phyloP scores from a whole-genome alignment of 2,113 vertebrate species.

The Pristiophorus japonicus region DNA sequence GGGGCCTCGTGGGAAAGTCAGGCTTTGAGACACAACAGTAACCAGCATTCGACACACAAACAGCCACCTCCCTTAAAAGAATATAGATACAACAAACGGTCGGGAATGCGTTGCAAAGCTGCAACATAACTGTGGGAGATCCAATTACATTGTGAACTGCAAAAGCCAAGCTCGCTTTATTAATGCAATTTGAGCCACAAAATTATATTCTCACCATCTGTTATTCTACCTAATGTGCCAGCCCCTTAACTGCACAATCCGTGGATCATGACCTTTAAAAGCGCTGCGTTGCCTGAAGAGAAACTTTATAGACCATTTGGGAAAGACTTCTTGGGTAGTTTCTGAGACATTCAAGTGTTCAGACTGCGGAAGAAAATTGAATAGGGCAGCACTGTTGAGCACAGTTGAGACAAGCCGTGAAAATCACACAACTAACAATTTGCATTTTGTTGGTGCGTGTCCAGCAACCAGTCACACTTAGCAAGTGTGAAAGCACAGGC shows the following conservation, averaged over 20 bases:
- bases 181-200: slow-evolving; percentile 8
- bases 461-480: background rate
- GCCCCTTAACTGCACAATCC: background rate
- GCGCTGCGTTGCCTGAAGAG: background rate
- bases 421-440: background rate
- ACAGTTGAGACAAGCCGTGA: background rate
- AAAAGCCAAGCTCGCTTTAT: background rate
- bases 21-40: background rate
- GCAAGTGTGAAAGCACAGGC: background rate
- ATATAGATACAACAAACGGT: background rate
- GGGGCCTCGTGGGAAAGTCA: slow-evolving; percentile 2
- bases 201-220: slow-evolving; percentile 18
- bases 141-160: background rate
- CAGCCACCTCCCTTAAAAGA: background rate
- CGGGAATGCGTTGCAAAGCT: background rate
- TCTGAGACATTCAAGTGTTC: background rate
- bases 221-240: background rate
- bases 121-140: slow-evolving; percentile 7
- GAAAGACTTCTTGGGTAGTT: background rate
- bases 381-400: background rate
- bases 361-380: background rate
- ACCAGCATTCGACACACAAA: background rate
- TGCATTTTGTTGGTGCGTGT: background rate
- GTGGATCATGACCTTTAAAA: background rate
- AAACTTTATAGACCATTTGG: background rate